These are phyloP conservation scores for Odocoileus hemionus DNA, from an alignment of 2,113 vertebrate genomes.

Conservation along the genomic window DNA sequence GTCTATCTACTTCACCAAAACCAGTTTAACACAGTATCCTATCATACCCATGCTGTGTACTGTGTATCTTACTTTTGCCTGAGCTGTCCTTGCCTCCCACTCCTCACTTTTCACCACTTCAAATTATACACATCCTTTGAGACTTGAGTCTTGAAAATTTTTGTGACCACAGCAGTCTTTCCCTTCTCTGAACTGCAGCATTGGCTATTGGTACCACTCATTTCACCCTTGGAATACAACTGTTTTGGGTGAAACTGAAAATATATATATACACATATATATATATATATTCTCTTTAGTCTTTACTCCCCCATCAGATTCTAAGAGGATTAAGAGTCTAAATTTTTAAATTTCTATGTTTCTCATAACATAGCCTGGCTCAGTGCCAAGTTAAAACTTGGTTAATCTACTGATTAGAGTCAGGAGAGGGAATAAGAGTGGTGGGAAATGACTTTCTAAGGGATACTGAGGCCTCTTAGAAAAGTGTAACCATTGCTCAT, in stretches of 20 bases:
- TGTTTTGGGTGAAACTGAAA: background rate
- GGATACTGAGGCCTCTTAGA: background rate
- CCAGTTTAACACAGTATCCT: background rate
- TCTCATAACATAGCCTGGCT: background rate
- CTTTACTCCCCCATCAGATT: background rate
- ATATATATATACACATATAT: background rate
- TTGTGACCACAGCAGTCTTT: background rate
- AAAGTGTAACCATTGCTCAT: background rate
- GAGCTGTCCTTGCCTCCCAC: background rate
- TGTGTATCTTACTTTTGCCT: background rate
- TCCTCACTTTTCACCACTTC: background rate
- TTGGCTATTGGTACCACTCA: background rate
- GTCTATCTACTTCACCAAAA: background rate
- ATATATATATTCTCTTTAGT: background rate
- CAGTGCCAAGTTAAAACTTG: background rate
- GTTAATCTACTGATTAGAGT: background rate
- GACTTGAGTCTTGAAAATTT: background rate
- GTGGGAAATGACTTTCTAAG: background rate
- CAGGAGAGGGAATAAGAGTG: background rate
- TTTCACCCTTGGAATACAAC: background rate
- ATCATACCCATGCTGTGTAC: background rate
- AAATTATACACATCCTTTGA: background rate
- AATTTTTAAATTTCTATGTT: background rate
- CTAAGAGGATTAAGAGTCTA: background rate
- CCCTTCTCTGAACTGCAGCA: background rate